These are phyloP conservation scores for Cebus imitator DNA, from an alignment of 2,113 vertebrate genomes.

Conservation along the genomic window DNA sequence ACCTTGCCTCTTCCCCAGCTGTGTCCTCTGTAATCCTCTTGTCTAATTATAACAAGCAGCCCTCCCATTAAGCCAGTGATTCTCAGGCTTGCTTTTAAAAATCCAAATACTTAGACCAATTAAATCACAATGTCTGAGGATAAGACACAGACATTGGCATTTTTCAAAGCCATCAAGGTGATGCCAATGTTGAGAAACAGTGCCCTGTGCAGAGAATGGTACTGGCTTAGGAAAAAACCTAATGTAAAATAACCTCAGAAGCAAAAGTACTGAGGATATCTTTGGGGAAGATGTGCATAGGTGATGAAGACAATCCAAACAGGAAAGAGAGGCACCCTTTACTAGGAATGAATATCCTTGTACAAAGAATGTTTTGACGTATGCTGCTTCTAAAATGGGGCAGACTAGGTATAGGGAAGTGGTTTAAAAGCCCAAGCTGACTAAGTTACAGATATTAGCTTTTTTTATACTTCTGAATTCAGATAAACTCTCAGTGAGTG, in stretches of 20 bases:
- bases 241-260: not conserved
- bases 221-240: not conserved
- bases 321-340: not conserved
- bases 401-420: not conserved
- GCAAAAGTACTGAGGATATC: not conserved
- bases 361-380: not conserved
- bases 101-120: not conserved
- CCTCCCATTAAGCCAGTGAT: not conserved
- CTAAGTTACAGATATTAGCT: not conserved
- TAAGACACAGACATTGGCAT: not conserved
- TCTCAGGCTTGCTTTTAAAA: conserved; percentile 24
- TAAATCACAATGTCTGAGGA: conserved; percentile 16
- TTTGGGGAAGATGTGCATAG: not conserved
- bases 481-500: not conserved
- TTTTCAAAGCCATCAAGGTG: not conserved
- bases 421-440: not conserved
- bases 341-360: not conserved
- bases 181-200: not conserved
- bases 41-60: not conserved
- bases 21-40: not conserved
- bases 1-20: not conserved
- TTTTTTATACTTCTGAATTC: not conserved
- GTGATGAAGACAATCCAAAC: not conserved
- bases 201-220: not conserved
- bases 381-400: not conserved